Evolutionary conservation across 2,888 invertebrate species (phyloP), one percentile per base, ranked within the genome.

Genomic region (Pogonocherus hispidulus): DNA sequence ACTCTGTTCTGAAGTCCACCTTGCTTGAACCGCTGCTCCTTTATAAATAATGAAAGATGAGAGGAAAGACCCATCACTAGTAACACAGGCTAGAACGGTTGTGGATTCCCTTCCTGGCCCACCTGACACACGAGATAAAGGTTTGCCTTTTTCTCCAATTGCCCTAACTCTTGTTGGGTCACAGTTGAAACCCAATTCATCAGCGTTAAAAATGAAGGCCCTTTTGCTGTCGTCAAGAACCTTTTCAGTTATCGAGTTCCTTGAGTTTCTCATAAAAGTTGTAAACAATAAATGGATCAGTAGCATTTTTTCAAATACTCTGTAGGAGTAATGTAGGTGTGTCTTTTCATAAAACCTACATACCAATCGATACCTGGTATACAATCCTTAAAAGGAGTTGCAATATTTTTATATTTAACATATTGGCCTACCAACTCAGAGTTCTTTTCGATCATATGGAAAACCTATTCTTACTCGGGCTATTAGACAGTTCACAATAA

Each of bases 41-140:
- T 79, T 77, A 55, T 74, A 79, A 11, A 79, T 66, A 59, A 80
- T 79, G 1, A 80, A 59, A n/a, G 78, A 76, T 23, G 78, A 76
- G 8, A 80, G 52, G 32, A 9, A 41, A 5, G 19, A 18, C 9
- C 77, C 77, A 69, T 76, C 74, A 14, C 76, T 76, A 22, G 75
- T 56, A 32, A 77, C 66, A 55, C 73, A 74, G 5, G 76, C 77
- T 41, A 79, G 63, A 3, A 81, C 78, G 19, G 74, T 75, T 5
- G 72, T 80, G 8, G 72, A 74, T 54, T 80, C 77, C 63, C 76
- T 46, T 18, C 79, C 81, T 19, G 76, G 77, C 4, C 80, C 74
- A 3, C 78, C 76, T 44, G 70, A 75, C 14, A 79, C 70, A 62
- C 77, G 32, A 44, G 32, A 54, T 14, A 79, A 65, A 35, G 78